Conservation (phyloP, 2,797 vertebrate species). For the Pempheris klunzingeri region DNA sequence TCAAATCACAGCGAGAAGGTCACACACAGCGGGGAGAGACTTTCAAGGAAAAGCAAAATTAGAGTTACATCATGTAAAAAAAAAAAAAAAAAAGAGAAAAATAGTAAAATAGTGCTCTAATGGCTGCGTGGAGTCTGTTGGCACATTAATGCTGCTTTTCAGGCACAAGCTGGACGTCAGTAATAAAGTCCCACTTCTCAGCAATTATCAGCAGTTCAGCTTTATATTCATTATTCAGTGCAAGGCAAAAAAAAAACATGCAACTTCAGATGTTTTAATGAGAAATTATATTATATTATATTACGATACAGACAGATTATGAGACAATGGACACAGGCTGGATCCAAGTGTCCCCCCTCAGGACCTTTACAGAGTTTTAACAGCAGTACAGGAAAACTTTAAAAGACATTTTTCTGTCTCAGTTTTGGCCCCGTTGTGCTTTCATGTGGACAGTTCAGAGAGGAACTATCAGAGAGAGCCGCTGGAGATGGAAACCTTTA, state of each 20-base stretch:
- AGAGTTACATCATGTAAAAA: slow-evolving; percentile 39
- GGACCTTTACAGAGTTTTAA: slow-evolving; percentile 7
- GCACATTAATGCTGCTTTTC: slow-evolving; percentile 43
- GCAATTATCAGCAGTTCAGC: neutral
- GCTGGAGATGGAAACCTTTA: neutral
- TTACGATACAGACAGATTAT: no score
- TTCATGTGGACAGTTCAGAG: neutral
- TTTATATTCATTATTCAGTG: no score
- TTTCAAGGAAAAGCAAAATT: slow-evolving; percentile 48
- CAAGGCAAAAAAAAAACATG: no score
- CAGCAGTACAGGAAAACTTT: neutral
- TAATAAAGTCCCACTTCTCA: neutral
- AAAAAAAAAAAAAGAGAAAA: slow-evolving; percentile 54
- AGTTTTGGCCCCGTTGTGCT: neutral
- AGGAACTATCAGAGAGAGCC: neutral
- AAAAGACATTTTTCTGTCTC: neutral
- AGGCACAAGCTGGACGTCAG: slow-evolving; percentile 16
- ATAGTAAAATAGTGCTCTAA: slow-evolving; percentile 41
- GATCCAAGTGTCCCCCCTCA: no score
- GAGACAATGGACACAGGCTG: neutral
- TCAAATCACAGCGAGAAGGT: slow-evolving; percentile 70
- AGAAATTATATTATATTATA: neutral
- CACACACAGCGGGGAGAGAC: slow-evolving; percentile 59
- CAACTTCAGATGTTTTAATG: neutral
- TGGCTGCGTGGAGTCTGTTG: slow-evolving; percentile 23